Evolutionary conservation across 1,140 invertebrate species (phyloP).

Genomic region (Coelopa frigida): DNA sequence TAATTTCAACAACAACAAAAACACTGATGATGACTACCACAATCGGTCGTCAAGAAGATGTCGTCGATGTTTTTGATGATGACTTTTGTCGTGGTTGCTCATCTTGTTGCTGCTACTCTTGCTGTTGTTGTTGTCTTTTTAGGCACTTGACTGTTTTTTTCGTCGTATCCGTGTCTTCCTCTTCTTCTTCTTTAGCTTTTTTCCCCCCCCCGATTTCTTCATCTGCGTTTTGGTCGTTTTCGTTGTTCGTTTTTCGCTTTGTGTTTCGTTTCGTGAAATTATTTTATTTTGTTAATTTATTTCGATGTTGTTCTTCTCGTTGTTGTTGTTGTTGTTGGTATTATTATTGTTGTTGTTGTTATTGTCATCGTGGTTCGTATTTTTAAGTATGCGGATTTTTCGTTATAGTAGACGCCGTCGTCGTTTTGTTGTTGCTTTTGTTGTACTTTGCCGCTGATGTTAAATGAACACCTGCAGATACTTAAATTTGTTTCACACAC

Average conservation of each 20-base stretch:
- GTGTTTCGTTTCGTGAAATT: conserved; percentile 26
- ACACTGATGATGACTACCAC: too few species aligned
- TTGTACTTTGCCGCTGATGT: conserved; percentile 37
- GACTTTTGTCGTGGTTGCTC: too few species aligned
- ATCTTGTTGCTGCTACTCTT: too few species aligned
- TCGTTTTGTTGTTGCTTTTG: conserved; percentile 4
- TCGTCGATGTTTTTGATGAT: background rate
- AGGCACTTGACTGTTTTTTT: background rate
- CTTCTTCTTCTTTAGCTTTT: conserved; percentile 13
- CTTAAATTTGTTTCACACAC: conserved; percentile 37
- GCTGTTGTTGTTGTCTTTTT: background rate
- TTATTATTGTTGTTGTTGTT: too few species aligned
- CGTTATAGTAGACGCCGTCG: background rate
- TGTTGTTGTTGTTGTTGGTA: too few species aligned
- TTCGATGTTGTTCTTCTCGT: too few species aligned
- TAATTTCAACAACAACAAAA: background rate
- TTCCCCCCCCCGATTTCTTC: conserved; percentile 1
- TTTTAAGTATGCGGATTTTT: too few species aligned
- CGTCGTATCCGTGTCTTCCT: too few species aligned
- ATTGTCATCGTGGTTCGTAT: too few species aligned
- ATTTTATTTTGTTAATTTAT: too few species aligned
- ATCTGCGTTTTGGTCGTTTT: conserved; percentile 15
- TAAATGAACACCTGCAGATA: conserved; percentile 44
- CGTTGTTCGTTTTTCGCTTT: conserved; percentile 21
- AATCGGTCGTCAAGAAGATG: too few species aligned